Evolutionary conservation across 1,140 invertebrate species (phyloP), one percentile per base, ranked within the genome.

Genomic region (Lutraria rhynchaena): DNA sequence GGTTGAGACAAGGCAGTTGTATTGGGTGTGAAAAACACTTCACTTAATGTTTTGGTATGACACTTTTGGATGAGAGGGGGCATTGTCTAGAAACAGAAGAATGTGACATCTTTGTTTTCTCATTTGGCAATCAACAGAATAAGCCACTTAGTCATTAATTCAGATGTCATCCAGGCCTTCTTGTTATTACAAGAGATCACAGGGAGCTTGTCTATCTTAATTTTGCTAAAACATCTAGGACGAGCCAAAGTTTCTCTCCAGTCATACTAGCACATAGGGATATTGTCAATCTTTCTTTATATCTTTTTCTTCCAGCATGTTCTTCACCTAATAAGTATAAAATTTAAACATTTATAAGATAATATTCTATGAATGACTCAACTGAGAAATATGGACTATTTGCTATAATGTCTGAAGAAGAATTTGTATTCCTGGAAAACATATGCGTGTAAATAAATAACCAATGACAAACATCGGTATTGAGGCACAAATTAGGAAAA

Each of bases 1-100:
- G n/a, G n/a, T n/a, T n/a, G n/a, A n/a, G n/a, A n/a, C n/a, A n/a
- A n/a, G n/a, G n/a, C n/a, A n/a, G n/a, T n/a, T 55, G 73, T 83
- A 1, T 65, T 22, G 2, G 51, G 49, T 91, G 85, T 60, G 93
- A 92, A 41, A 93, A 85, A 91, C 93, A 15, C 87, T 83, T 9
- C 91, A 76, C 87, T 90, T 91, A 17, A 93, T 87, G 82, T 84
- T 85, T 17, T 91, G 70, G 53, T 87, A 81, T 55, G 69, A 37
- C 22, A 83, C 49, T 35, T 76, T n/a, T n/a, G n/a, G n/a, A n/a
- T n/a, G n/a, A n/a, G n/a, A n/a, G n/a, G n/a, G n/a, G n/a, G n/a
- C n/a, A 67, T 88, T 89, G 77, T 89, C 86, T 3, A 87, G 13
- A 17, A 85, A 63, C 9, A 89, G 19, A 2, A 87, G 37, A 65